A percentile compares a stretch with the other conserved stretches of the same genome.
Evolutionary conservation across 1,140 invertebrate genomes (phyloP).

Genomic region (Nilaparvata lugens): DNA sequence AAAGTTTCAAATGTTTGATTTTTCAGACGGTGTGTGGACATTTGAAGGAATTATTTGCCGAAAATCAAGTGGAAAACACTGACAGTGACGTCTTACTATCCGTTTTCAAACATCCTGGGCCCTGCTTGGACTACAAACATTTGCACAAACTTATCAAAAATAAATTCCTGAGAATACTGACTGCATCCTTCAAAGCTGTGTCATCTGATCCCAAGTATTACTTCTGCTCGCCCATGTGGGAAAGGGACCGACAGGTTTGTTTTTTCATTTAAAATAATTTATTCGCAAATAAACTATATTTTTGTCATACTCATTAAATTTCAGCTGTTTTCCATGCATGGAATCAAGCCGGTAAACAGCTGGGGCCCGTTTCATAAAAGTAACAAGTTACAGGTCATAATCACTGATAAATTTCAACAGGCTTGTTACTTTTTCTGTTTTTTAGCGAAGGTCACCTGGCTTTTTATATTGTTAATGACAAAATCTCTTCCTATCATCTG

Average conservation of each 20-base stretch:
- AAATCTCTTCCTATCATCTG: no score
- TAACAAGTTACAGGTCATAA: no score
- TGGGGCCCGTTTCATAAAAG: no score
- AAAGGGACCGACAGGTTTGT: constrained; percentile 7
- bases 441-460: no score
- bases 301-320: no score
- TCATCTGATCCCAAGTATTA: constrained; percentile 56
- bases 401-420: no score
- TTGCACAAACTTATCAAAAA: constrained; percentile 53
- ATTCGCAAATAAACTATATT: not conserved
- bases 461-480: no score
- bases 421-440: no score
- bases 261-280: not conserved
- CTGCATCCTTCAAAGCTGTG: constrained; percentile 50
- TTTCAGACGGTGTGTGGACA: constrained; percentile 52
- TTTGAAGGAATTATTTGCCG: constrained; percentile 34
- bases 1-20: not conserved
- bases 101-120: constrained; percentile 32
- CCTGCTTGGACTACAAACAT: constrained; percentile 46
- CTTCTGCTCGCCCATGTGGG: constrained; percentile 39
- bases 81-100: constrained; percentile 11
- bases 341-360: no score
- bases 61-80: constrained; percentile 26
- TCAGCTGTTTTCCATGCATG: no score
- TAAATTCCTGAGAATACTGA: constrained; percentile 55